phyloP scores from a whole-genome alignment of 2,797 vertebrate genomes.

The Sebastes cheni region DNA sequence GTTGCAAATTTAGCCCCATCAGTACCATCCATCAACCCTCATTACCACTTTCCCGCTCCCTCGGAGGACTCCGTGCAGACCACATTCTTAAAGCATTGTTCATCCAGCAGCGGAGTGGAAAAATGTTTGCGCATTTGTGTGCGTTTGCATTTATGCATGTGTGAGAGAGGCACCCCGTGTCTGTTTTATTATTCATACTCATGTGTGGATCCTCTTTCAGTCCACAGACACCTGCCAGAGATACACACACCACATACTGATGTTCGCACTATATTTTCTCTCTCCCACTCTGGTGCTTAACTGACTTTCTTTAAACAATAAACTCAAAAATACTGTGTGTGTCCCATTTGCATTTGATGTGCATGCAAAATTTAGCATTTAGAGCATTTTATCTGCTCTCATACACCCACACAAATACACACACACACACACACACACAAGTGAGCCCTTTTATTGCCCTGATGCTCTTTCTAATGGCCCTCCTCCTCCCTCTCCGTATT shows the following conservation, averaged over 20 bases:
- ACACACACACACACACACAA: slow-evolving; percentile 5
- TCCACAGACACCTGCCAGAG: slow-evolving; percentile 69
- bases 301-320: slow-evolving; percentile 24
- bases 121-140: slow-evolving; percentile 22
- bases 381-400: slow-evolving; percentile 11
- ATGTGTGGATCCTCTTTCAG: slow-evolving; percentile 75
- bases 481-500: slow-evolving; percentile 56
- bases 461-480: slow-evolving; percentile 70
- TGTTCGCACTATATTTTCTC: slow-evolving; percentile 21
- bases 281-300: neutral
- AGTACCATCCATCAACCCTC: slow-evolving; percentile 57
- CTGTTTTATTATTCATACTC: slow-evolving; percentile 79
- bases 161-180: slow-evolving; percentile 46
- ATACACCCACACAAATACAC: slow-evolving; percentile 10
- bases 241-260: slow-evolving; percentile 47
- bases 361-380: slow-evolving; percentile 12
- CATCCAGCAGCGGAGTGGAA: slow-evolving; percentile 43
- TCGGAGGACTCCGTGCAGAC: slow-evolving; percentile 15
- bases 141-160: slow-evolving; percentile 26
- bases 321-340: neutral
- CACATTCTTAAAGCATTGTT: slow-evolving; percentile 58
- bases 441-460: slow-evolving; percentile 58
- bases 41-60: slow-evolving; percentile 39
- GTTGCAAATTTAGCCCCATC: slow-evolving; percentile 47
- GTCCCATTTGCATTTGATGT: neutral